Percentiles rank a stretch among this genome's conserved stretches.
These are phyloP conservation scores for Stenchaetothrips biformis DNA, from an alignment of 2,888 invertebrate genomes.

Conservation along the genomic window DNA sequence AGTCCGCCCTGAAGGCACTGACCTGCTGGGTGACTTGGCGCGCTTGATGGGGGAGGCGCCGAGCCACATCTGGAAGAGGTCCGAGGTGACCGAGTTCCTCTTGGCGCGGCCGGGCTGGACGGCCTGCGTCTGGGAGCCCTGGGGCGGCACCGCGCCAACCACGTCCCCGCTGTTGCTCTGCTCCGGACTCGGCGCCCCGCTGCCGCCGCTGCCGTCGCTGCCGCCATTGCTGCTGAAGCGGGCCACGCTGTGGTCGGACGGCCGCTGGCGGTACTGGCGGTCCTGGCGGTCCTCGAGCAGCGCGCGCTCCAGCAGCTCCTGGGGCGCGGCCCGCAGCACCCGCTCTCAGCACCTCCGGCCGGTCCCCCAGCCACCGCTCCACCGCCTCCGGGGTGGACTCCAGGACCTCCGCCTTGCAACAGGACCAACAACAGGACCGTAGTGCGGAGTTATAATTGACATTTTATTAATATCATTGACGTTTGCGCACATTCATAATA, in stretches of 20 bases:
- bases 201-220: slow-evolving; percentile 35
- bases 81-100: slow-evolving; percentile 72
- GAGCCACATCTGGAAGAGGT: slow-evolving; percentile 80
- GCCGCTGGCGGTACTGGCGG: background rate
- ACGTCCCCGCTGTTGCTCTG: slow-evolving; percentile 66
- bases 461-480: no score
- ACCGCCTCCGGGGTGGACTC: slow-evolving; percentile 62
- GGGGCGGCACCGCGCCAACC: slow-evolving; percentile 51
- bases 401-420: slow-evolving; percentile 39
- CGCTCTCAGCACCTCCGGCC: slow-evolving; percentile 33
- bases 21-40: slow-evolving; percentile 41
- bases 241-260: background rate
- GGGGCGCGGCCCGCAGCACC: slow-evolving; percentile 30
- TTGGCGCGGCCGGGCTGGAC: slow-evolving; percentile 53
- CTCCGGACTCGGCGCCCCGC: slow-evolving; percentile 59
- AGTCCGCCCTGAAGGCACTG: no score
- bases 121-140: slow-evolving; percentile 41
- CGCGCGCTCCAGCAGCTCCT: slow-evolving; percentile 29
- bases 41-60: slow-evolving; percentile 72
- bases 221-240: slow-evolving; percentile 43
- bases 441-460: no score
- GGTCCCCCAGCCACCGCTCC: slow-evolving; percentile 31
- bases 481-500: no score
- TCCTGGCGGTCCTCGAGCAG: slow-evolving; percentile 24
- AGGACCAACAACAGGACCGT: no score